Evolutionary conservation across 2,113 vertebrate genomes (phyloP), one percentile per base, ranked within the genome.

Genomic region (Glaucidium brasilianum): DNA sequence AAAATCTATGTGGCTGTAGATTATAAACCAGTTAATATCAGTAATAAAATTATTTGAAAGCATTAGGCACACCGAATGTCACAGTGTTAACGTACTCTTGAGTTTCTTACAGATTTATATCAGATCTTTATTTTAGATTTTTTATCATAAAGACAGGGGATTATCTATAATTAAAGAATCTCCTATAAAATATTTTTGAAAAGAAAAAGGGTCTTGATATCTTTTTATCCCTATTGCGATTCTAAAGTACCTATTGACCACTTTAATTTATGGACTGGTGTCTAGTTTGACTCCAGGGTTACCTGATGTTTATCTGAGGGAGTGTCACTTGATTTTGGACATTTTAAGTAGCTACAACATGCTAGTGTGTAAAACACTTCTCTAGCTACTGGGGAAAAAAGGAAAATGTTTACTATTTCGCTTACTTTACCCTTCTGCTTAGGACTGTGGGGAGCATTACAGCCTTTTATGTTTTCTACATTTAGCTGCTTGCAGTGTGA

Each of bases 401-500:
- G 11, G 47, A 67, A 86, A 56, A 90, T 71, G 52, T 93, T 91
- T 91, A 49, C 62, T 92, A 1, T 92, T 94, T 95, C 8, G 9
- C 86, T 94, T 95, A 68, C 77, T 92, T 96, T 89, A 52, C 43
- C 47, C 34, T 78, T 92, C 64, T 94, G 39, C 68, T 59, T 80
- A 55, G 53, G 82, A 92, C 25, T 25, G 30, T 16, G 22, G 62
- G 66, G 68, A 83, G 60, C 60, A 55, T 96, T 90, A 76, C 50
- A 90, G 62, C 66, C 43, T 95, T 96, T 92, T 87, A 68, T 94
- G 75, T 77, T 94, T 94, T 83, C 25, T 90, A 34, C 80, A 60
- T 92, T 96, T 89, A 93, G 92, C 95, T 88, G 56, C 86, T 91
- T 91, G 92, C 49, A 72, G 74, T 76, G 73, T 94, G 90, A 98